Base-by-base conservation (phyloP, 2,113 vertebrate species). In the Proterorhinus semilunaris region DNA sequence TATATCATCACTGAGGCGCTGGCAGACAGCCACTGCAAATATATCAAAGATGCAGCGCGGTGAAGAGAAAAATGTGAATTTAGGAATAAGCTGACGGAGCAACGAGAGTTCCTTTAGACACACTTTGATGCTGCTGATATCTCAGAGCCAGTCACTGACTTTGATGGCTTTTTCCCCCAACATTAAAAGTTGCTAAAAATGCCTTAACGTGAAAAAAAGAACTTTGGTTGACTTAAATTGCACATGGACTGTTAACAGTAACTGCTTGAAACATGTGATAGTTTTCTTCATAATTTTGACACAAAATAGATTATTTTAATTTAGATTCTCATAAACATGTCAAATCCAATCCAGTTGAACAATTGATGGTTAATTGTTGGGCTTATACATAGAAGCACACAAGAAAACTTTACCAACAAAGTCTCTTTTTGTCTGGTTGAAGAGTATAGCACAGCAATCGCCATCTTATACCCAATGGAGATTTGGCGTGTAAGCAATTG, bases 121-220 rank as follows among this genome's bases (percentile, higher is more conserved):
- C 68, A 76, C 12, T 75, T 83, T 62, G 65, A 69, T 51, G 52
- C n/a, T 67, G 52, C 8, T n/a, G 6, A 66, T 45, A 36, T 66
- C 62, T 44, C 9, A 27, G 50, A 81, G 62, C 16, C 44, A 10
- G 59, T 16, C 45, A 51, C 10, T 47, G 21, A 63, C 5, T 43
- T 0, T 15, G 68, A 15, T 10, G 10, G 36, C 7, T 48, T 44
- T 58, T 17, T 75, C 3, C 53, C 27, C 47, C 9, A 54, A 49
- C 50, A 72, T 63, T 49, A 44, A 49, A 16, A 44, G 6, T 10
- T n/a, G 49, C 1, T 10, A 52, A 1, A 15, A 6, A 6, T 44
- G 15, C 2, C 8, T 7, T 61, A 63, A 47, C 45, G 58, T 44
- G 58, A 42, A 61, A 44, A 59, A 59, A n/a, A 61, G 13, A 44